Evolutionary conservation across 2,797 vertebrate genomes (phyloP).

Genomic region (Enteromius mattozi): DNA sequence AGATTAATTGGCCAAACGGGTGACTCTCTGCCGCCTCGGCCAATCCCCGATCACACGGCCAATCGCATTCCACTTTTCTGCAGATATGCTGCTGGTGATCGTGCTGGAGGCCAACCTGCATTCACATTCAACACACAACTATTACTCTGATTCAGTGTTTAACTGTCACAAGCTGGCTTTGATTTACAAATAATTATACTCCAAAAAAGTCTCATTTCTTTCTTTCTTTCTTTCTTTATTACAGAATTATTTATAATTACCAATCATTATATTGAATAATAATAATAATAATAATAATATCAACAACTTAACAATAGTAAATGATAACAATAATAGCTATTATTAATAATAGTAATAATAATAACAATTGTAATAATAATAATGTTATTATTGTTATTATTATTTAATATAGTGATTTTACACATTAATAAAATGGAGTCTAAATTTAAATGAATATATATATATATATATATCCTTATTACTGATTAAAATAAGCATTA

Average conservation of each 20-base stretch:
- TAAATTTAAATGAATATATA: background rate
- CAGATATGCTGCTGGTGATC: background rate
- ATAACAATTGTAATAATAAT: background rate
- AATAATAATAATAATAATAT: background rate
- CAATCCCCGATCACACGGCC: slow-evolving; percentile 10
- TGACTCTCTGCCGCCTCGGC: background rate
- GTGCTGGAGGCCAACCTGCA: background rate
- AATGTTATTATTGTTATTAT: too few relatives aligned
- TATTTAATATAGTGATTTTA: background rate
- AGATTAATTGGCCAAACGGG: slow-evolving; percentile 77
- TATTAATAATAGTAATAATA: background rate
- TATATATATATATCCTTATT: background rate
- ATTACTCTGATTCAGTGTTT: background rate
- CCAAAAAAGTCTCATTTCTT: background rate
- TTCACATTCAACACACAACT: background rate
- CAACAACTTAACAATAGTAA: too few relatives aligned
- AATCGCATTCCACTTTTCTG: background rate
- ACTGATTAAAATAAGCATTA: background rate
- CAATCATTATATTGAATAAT: background rate
- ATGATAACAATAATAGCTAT: too few relatives aligned
- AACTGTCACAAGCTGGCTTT: background rate
- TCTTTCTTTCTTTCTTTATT: background rate
- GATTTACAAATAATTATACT: background rate
- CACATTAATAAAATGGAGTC: background rate
- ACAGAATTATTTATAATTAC: too few relatives aligned